Percentiles rank a stretch among this genome's conserved stretches.
phyloP scores from a whole-genome alignment of 2,113 vertebrate genomes.

The Sinocyclocheilus anshuiensis region DNA sequence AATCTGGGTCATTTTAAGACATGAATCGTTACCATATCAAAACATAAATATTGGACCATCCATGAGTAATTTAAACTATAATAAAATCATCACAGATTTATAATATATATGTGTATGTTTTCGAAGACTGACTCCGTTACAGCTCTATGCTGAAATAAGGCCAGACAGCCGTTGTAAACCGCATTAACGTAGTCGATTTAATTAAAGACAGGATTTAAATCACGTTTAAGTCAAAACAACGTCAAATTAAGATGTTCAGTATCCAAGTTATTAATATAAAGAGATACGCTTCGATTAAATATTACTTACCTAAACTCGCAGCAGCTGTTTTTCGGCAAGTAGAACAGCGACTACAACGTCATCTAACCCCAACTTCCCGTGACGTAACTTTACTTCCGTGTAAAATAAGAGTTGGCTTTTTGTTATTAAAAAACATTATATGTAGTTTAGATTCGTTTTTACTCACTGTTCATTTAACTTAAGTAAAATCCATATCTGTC shows the following conservation, averaged over 20 bases:
- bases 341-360: slow-evolving; percentile 48
- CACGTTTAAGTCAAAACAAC: background rate
- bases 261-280: background rate
- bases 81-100: background rate
- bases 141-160: slow-evolving; percentile 20
- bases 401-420: slow-evolving; percentile 1
- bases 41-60: background rate
- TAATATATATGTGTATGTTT: background rate
- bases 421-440: background rate
- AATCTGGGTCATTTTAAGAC: background rate
- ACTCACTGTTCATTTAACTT: background rate
- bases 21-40: background rate
- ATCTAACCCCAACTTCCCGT: slow-evolving; percentile 49
- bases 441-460: background rate
- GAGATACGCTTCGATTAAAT: background rate
- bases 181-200: background rate
- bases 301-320: slow-evolving; percentile 46
- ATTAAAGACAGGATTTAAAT: background rate
- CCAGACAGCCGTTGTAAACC: slow-evolving; percentile 16
- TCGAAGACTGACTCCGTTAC: background rate
- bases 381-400: slow-evolving; percentile 52
- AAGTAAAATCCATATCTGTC: background rate
- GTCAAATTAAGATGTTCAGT: background rate
- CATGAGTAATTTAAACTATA: background rate
- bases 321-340: slow-evolving; percentile 46